A percentile compares a stretch with the other conserved stretches of the same genome.
Conservation (phyloP, 2,113 vertebrate species). For the Laterallus jamaicensis region DNA sequence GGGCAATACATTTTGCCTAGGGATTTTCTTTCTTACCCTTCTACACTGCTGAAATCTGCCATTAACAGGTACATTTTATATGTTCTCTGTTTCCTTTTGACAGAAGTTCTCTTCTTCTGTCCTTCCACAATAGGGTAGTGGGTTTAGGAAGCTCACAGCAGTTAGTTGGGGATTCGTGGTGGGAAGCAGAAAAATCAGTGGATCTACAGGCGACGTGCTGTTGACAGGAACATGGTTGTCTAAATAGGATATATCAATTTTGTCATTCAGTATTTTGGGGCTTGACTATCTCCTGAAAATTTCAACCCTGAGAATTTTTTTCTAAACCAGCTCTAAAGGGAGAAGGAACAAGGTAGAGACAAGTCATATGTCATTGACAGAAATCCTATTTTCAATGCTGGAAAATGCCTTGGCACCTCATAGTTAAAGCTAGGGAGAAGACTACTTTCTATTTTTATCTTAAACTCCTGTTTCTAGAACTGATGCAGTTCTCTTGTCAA, state of each 20-base stretch:
- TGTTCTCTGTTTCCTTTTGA: neutral
- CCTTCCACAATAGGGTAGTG: neutral
- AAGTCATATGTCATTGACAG: neutral
- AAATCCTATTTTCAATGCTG: neutral
- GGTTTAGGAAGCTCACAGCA: neutral
- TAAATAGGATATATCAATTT: neutral
- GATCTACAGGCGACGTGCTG: neutral
- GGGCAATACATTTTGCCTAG: neutral
- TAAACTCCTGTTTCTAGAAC: neutral
- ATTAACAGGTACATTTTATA: neutral
- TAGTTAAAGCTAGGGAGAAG: neutral
- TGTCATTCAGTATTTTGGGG: neutral
- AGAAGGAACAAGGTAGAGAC: neutral
- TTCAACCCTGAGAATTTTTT: neutral
- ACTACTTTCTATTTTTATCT: neutral
- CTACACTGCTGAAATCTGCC: neutral
- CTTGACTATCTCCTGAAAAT: neutral
- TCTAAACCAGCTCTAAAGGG: neutral
- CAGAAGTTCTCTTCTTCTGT: neutral
- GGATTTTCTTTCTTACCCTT: neutral
- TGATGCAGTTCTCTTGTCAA: neutral
- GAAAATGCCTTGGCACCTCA: neutral
- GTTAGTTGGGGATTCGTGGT: neutral
- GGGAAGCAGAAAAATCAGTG: neutral
- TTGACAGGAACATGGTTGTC: neutral